A percentile compares a stretch with the other conserved stretches of the same genome.
Evolutionary conservation across 1,140 invertebrate species (phyloP).

Genomic region (Cylas formicarius): DNA sequence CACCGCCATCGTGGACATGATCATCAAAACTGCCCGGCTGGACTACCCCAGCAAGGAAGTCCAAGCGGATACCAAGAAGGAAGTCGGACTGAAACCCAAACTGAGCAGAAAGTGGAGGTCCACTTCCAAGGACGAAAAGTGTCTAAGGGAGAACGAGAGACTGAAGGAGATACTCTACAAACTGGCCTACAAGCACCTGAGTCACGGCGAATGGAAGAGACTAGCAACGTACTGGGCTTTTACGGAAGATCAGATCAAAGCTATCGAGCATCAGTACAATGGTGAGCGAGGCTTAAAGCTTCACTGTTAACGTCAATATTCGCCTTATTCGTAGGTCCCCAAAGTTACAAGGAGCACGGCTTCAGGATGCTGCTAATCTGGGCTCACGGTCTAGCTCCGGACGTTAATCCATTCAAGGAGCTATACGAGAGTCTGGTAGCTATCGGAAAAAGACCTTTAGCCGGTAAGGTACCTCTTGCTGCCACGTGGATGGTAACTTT

Average conservation of each 20-base stretch:
- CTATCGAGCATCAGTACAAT: constrained; percentile 70
- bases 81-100: constrained; percentile 33
- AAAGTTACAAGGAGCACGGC: constrained; percentile 70
- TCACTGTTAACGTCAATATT: too few species aligned
- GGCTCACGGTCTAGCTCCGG: constrained; percentile 56
- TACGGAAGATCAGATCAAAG: constrained; percentile 62
- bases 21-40: constrained; percentile 67
- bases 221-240: constrained; percentile 65
- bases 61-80: constrained; percentile 15
- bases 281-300: too few species aligned
- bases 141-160: constrained; percentile 34
- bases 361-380: constrained; percentile 65
- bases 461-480: constrained; percentile 37
- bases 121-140: constrained; percentile 40
- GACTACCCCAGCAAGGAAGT: constrained; percentile 33
- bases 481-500: neutral
- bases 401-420: constrained; percentile 55
- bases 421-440: constrained; percentile 58
- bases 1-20: constrained; percentile 76
- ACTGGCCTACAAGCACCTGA: constrained; percentile 61
- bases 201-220: constrained; percentile 61
- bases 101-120: constrained; percentile 38
- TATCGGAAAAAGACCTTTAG: constrained; percentile 54
- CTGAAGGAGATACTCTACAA: constrained; percentile 55
- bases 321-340: constrained; percentile 51